phyloP scores from a whole-genome alignment of 2,888 invertebrate genomes.

The Tiliacea citrago region DNA sequence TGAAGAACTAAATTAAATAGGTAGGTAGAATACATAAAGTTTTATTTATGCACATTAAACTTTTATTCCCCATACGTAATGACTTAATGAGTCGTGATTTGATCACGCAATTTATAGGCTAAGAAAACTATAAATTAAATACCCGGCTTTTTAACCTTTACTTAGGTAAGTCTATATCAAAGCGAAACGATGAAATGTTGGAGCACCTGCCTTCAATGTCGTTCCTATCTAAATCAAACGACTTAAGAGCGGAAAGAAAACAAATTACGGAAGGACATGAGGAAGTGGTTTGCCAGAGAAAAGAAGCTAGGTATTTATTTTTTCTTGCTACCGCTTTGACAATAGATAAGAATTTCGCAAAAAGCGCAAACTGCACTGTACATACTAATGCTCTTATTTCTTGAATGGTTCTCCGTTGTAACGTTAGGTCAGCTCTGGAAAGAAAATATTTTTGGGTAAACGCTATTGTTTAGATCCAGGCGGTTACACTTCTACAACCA shows the following conservation, averaged over 20 bases:
- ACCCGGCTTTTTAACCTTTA: slow-evolving; percentile 33
- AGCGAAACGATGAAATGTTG: slow-evolving; percentile 34
- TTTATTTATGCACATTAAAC: background rate
- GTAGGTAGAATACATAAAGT: background rate
- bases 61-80: slow-evolving; percentile 10
- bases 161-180: slow-evolving; percentile 6
- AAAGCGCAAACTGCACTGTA: slow-evolving; percentile 16
- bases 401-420: background rate
- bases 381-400: slow-evolving; percentile 21
- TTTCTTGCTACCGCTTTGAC: slow-evolving; percentile 25
- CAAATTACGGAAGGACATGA: slow-evolving; percentile 60
- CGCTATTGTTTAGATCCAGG: background rate
- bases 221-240: slow-evolving; percentile 27
- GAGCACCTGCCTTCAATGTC: slow-evolving; percentile 39
- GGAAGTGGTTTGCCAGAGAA: slow-evolving; percentile 60
- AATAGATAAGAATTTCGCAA: slow-evolving; percentile 30
- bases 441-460: background rate
- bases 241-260: slow-evolving; percentile 54
- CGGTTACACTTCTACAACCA: background rate
- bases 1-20: background rate
- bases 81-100: slow-evolving; percentile 7
- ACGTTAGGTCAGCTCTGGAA: background rate
- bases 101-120: slow-evolving; percentile 24
- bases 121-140: slow-evolving; percentile 16
- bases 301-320: slow-evolving; percentile 51